A percentile compares a stretch with the other conserved stretches of the same genome.
These are phyloP conservation scores for Nymphalis io DNA, from an alignment of 1,140 invertebrate species.

Conservation along the genomic window DNA sequence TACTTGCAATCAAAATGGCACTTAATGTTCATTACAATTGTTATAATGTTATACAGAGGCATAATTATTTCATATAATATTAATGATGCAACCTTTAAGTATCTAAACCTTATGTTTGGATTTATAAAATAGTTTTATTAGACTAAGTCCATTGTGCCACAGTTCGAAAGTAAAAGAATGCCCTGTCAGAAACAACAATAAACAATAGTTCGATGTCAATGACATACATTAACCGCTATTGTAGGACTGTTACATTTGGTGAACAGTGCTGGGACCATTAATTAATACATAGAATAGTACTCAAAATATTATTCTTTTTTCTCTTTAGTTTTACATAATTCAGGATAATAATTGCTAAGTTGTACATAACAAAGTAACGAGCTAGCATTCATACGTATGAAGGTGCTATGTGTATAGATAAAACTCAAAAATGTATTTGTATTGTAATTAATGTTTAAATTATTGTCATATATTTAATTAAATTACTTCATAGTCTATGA, in stretches of 20 bases:
- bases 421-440: too few relatives aligned
- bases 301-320: not conserved
- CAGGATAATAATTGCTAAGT: not conserved
- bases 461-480: too few relatives aligned
- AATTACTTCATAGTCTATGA: too few relatives aligned
- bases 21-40: too few relatives aligned
- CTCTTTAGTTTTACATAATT: not conserved
- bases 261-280: slow-evolving; percentile 43
- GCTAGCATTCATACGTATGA: too few relatives aligned
- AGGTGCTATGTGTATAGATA: too few relatives aligned
- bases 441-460: too few relatives aligned
- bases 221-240: slow-evolving; percentile 56
- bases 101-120: not conserved
- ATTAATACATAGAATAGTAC: slow-evolving; percentile 24
- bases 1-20: too few relatives aligned
- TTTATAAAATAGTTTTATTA: not conserved
- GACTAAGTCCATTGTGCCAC: slow-evolving; percentile 33
- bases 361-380: too few relatives aligned
- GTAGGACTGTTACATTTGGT: slow-evolving; percentile 41
- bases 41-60: too few relatives aligned
- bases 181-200: slow-evolving; percentile 51
- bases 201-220: slow-evolving; percentile 72
- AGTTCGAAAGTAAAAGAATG: slow-evolving; percentile 42
- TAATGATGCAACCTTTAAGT: not conserved
- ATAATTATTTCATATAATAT: too few relatives aligned